Percentiles rank a stretch among this genome's conserved stretches.
Evolutionary conservation across 2,888 invertebrate genomes (phyloP).

Genomic region (Hyles lineata): DNA sequence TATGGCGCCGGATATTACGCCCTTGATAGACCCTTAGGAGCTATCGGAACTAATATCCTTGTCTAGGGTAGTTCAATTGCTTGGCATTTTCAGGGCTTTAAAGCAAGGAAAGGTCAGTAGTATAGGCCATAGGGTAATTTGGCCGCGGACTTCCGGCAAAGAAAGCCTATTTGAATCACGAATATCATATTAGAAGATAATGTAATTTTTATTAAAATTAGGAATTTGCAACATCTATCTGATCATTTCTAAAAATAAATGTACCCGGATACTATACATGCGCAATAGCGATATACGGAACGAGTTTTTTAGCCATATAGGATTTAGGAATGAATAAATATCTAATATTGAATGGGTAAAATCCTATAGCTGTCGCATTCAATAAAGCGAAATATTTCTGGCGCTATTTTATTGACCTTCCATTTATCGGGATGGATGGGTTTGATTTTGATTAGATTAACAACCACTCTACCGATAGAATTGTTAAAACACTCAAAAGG

Average conservation of each 20-base stretch:
- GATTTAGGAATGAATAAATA: neutral
- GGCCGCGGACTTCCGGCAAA: neutral
- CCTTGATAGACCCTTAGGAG: neutral
- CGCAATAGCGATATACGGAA: no score
- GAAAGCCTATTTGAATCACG: no score
- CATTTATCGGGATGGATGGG: neutral
- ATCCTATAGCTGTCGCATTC: neutral
- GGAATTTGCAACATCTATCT: no score
- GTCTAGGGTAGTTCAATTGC: neutral
- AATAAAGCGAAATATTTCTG: neutral
- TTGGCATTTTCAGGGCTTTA: neutral
- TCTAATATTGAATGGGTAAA: neutral
- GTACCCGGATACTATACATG: no score
- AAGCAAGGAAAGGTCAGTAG: neutral
- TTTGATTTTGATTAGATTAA: no score
- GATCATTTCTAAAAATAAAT: no score
- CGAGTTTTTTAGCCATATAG: no score
- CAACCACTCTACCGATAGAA: no score
- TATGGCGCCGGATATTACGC: constrained; percentile 1
- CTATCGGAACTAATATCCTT: constrained; percentile 12
- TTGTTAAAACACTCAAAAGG: no score
- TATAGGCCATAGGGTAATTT: neutral
- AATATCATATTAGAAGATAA: no score
- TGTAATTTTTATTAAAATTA: no score
- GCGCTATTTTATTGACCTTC: neutral